Conservation (phyloP, 2,113 vertebrate genomes). For the Osmerus eperlanus region DNA sequence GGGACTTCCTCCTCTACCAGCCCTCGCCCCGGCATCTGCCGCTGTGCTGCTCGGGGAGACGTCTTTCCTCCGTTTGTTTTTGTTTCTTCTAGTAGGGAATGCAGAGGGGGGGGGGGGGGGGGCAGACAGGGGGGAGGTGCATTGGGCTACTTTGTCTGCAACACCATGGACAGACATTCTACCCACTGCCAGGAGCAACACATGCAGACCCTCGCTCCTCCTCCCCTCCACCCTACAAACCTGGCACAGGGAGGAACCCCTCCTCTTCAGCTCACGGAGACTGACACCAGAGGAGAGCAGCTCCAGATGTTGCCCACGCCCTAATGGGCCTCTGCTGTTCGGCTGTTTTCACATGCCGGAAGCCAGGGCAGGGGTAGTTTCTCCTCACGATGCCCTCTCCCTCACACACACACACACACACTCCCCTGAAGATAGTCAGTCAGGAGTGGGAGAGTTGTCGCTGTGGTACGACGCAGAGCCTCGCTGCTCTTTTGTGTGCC, state of each 20-base stretch:
- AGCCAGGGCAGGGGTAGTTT: neutral
- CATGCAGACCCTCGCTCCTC: neutral
- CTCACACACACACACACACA: neutral
- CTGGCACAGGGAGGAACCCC: neutral
- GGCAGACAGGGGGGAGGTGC: too few relatives aligned
- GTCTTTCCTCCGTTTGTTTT: too few relatives aligned
- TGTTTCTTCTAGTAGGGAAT: too few relatives aligned
- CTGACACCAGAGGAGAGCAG: slow-evolving; percentile 31
- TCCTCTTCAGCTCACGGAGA: slow-evolving; percentile 20
- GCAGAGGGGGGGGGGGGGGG: too few relatives aligned
- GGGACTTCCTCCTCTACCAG: neutral
- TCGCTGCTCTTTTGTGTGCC: slow-evolving; percentile 11
- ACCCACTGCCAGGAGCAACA: too few relatives aligned
- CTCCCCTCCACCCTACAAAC: neutral
- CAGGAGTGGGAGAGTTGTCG: neutral
- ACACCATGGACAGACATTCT: too few relatives aligned
- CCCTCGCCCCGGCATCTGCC: neutral
- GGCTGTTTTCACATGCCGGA: neutral
- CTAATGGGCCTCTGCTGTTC: neutral
- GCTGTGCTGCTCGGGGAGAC: too few relatives aligned
- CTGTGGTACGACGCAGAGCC: neutral
- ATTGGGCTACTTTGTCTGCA: too few relatives aligned
- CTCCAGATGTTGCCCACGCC: slow-evolving; percentile 60
- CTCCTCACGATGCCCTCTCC: neutral
- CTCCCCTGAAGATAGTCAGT: neutral